Percentiles rank a stretch among this genome's conserved stretches.
These are phyloP conservation scores for Heliconius charithonia DNA, from an alignment of 2,888 invertebrate genomes.

Conservation along the genomic window DNA sequence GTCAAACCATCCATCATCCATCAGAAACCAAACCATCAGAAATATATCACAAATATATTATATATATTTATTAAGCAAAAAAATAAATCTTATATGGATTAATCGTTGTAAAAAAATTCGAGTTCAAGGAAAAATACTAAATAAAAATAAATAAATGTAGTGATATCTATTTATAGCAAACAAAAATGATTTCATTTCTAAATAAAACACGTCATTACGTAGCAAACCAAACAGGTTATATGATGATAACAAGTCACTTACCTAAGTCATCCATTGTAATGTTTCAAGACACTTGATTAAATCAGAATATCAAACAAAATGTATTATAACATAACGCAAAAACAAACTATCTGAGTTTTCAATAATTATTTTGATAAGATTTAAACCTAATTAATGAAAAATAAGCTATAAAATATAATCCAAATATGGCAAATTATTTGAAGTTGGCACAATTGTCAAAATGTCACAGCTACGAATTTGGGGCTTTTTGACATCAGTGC, in stretches of 20 bases:
- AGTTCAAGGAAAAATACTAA: not conserved
- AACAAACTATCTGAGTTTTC: conserved; percentile 7
- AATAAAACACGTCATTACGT: conserved; percentile 72
- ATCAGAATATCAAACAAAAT: conserved; percentile 5
- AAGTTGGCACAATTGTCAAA: conserved; percentile 57
- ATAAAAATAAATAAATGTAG: not conserved
- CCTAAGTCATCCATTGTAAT: conserved; percentile 79
- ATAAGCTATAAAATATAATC: conserved; percentile 59
- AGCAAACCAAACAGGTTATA: conserved; percentile 78
- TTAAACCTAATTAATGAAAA: conserved; percentile 48
- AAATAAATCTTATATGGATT: too few relatives aligned
- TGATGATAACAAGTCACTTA: conserved; percentile 72
- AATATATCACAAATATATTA: too few relatives aligned
- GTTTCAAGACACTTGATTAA: conserved; percentile 51
- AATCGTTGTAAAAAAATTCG: not conserved
- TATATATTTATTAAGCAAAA: too few relatives aligned
- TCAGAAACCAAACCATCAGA: too few relatives aligned
- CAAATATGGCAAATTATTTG: conserved; percentile 63
- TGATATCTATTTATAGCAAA: not conserved
- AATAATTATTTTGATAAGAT: conserved; percentile 8
- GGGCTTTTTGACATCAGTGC: not conserved
- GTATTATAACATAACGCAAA: conserved; percentile 7
- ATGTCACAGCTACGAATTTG: conserved; percentile 46
- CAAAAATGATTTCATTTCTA: conserved; percentile 52
- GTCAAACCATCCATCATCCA: too few relatives aligned